phyloP scores from a whole-genome alignment of 2,797 vertebrate species.

The Lophius americanus region DNA sequence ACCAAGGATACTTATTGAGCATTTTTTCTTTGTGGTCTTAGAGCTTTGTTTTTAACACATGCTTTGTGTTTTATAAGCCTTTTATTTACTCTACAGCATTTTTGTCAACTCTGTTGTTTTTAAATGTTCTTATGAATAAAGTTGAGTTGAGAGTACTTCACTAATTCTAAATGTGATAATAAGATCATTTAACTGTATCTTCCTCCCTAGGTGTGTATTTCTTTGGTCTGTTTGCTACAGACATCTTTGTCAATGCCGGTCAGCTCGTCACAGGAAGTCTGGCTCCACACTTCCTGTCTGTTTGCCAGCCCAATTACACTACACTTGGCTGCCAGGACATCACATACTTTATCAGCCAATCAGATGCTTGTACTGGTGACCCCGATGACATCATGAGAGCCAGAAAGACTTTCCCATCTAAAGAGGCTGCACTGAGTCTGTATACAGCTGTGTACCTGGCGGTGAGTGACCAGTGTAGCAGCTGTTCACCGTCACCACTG shows the following conservation, averaged over 20 bases:
- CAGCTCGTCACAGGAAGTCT: constrained; percentile 83
- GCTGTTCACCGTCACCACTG: neutral
- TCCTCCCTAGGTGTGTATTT: constrained; percentile 88
- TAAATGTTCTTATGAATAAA: too few species aligned
- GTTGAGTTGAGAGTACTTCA: too few species aligned
- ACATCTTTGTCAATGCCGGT: constrained; percentile 94
- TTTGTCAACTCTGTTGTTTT: too few species aligned
- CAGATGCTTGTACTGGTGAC: constrained; percentile 90
- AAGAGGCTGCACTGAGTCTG: constrained; percentile 92
- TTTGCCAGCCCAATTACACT: constrained; percentile 92
- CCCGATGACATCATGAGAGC: constrained; percentile 87
- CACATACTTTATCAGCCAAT: constrained; percentile 86
- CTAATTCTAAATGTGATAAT: too few species aligned
- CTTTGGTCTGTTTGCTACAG: constrained; percentile 91
- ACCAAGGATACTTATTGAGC: too few species aligned
- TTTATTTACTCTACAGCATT: too few species aligned
- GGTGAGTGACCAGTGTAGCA: constrained; percentile 79
- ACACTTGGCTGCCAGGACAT: constrained; percentile 89
- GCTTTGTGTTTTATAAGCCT: too few species aligned
- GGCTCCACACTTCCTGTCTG: constrained; percentile 67
- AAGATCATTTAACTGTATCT: neutral
- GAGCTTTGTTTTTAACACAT: too few species aligned
- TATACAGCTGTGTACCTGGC: constrained; percentile 92
- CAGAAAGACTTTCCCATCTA: constrained; percentile 93
- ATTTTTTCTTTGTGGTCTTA: too few species aligned